Evolutionary conservation across 2,888 invertebrate genomes (phyloP), one percentile per base, ranked within the genome.

Genomic region (Craniophora ligustri): DNA sequence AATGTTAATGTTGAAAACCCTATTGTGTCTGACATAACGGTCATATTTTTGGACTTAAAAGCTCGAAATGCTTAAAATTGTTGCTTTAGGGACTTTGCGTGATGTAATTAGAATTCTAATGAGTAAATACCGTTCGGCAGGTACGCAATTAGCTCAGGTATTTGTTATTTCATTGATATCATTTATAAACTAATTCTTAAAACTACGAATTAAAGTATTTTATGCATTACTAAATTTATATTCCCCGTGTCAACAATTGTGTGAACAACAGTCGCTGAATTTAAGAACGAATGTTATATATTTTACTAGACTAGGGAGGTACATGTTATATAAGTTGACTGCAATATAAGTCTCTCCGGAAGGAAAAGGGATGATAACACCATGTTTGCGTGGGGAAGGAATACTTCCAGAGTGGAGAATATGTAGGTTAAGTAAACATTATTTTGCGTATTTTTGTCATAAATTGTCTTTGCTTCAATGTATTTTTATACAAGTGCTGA

Each of bases 401-500:
- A 48, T 31, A 31, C 21, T 19, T 11, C 34, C 19, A 10, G 19
- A 6, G 19, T 6, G 38, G 31, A 35, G 28, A 23, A 3, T 26
- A 61, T 53, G 23, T 64, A 34, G 62, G 68, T 53, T 67, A 47
- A 13, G 35, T 44, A 36, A 48, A 67, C 35, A 5, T 42, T 6
- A 50, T 61, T 26, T 39, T n/a, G n/a, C n/a, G n/a, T n/a, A n/a
- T n/a, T n/a, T n/a, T n/a, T n/a, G n/a, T n/a, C n/a, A n/a, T n/a
- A n/a, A n/a, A n/a, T n/a, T n/a, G n/a, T n/a, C n/a, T n/a, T n/a
- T n/a, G n/a, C n/a, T n/a, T n/a, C n/a, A n/a, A n/a, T n/a, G n/a
- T n/a, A n/a, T n/a, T n/a, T n/a, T n/a, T n/a, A n/a, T n/a, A n/a
- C n/a, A n/a, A n/a, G n/a, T n/a, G n/a, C n/a, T n/a, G n/a, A n/a